Evolutionary conservation across 2,113 vertebrate genomes (phyloP).

Genomic region (Melanostigma gelatinosum): DNA sequence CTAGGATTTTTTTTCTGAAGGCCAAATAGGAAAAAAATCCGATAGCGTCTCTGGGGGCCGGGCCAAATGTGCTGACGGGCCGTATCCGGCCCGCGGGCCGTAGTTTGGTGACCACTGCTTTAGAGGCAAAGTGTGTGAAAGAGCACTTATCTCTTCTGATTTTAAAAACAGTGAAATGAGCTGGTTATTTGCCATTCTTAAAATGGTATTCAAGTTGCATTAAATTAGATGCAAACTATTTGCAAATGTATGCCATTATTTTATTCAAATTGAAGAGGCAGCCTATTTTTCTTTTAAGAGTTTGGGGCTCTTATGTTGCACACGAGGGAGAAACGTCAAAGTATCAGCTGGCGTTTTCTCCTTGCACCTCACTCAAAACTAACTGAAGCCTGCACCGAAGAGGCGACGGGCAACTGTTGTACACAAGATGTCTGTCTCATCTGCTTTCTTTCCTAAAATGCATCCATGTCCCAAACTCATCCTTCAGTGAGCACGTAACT

Average conservation of each 20-base stretch:
- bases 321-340: slow-evolving; percentile 70
- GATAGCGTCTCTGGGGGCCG: no score
- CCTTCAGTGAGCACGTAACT: neutral
- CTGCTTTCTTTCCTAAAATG: slow-evolving; percentile 15
- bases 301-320: slow-evolving; percentile 44
- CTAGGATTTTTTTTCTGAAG: no score
- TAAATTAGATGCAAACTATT: slow-evolving; percentile 73
- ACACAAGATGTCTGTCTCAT: slow-evolving; percentile 10
- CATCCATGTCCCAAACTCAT: slow-evolving; percentile 18
- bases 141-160: slow-evolving; percentile 30
- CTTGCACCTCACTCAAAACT: slow-evolving; percentile 56
- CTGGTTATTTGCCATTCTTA: slow-evolving; percentile 36
- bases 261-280: slow-evolving; percentile 67
- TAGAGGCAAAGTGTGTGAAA: slow-evolving; percentile 27
- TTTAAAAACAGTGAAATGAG: slow-evolving; percentile 44
- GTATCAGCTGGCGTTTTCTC: slow-evolving; percentile 37
- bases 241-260: slow-evolving; percentile 75
- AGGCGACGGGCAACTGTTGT: slow-evolving; percentile 29
- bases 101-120: no score
- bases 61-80: no score
- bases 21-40: no score
- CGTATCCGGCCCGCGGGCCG: no score
- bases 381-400: slow-evolving; percentile 53
- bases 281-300: slow-evolving; percentile 60
- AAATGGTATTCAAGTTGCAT: slow-evolving; percentile 49